Evolutionary conservation across 1,140 invertebrate species (phyloP).

Genomic region (Carposina sasakii): DNA sequence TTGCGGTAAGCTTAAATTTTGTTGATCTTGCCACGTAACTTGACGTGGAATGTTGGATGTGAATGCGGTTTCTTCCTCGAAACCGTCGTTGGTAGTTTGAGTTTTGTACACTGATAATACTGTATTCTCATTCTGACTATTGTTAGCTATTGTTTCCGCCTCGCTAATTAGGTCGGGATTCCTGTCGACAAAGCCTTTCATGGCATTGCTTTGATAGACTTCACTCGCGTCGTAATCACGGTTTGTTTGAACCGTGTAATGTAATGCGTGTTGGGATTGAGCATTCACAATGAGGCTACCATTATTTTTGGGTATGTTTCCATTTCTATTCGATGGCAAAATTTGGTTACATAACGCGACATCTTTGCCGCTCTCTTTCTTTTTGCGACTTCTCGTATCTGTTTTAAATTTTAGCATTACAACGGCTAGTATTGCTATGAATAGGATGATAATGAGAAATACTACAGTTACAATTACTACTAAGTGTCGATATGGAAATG

Average conservation of each 20-base stretch:
- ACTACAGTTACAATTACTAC: slow-evolving; percentile 77
- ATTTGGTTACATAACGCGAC: slow-evolving; percentile 68
- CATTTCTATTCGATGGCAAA: slow-evolving; percentile 55
- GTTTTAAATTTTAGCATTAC: slow-evolving; percentile 76
- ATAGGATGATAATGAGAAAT: slow-evolving; percentile 74
- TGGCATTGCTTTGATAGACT: slow-evolving; percentile 62
- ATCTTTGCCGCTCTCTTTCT: slow-evolving; percentile 71
- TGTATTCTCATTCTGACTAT: slow-evolving; percentile 73
- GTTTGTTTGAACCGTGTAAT: slow-evolving; percentile 58
- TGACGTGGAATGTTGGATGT: slow-evolving; percentile 58
- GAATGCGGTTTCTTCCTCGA: slow-evolving; percentile 65
- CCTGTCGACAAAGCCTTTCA: slow-evolving; percentile 77
- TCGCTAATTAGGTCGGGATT: slow-evolving; percentile 86
- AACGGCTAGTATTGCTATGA: slow-evolving; percentile 76
- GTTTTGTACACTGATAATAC: slow-evolving; percentile 62
- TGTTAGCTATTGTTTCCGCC: slow-evolving; percentile 78
- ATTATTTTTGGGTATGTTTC: slow-evolving; percentile 61
- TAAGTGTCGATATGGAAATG: slow-evolving; percentile 79
- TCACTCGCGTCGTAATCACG: slow-evolving; percentile 60
- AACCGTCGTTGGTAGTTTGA: slow-evolving; percentile 44
- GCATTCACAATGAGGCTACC: slow-evolving; percentile 65
- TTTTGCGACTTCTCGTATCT: slow-evolving; percentile 71
- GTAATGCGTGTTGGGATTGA: slow-evolving; percentile 64
- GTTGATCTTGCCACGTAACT: slow-evolving; percentile 69
- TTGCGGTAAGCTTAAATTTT: slow-evolving; percentile 58